Evolutionary conservation across 2,888 invertebrate species (phyloP).

Genomic region (Sarcophaga caerulescens): DNA sequence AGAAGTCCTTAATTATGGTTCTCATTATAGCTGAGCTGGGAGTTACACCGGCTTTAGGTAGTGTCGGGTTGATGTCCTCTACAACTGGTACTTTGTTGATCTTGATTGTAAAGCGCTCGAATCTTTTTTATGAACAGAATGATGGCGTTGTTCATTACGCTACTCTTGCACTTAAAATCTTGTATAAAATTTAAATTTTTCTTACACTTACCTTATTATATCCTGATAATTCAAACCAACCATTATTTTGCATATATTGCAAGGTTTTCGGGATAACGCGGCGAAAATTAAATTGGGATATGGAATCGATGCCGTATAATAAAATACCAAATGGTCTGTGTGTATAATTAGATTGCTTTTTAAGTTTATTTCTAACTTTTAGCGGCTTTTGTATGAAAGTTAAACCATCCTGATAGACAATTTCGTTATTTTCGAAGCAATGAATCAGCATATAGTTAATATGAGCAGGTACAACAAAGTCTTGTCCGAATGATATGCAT

Average conservation of each 20-base stretch:
- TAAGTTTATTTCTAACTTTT: slow-evolving; percentile 68
- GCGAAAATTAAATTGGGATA: slow-evolving; percentile 89
- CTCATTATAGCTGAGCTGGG: no score
- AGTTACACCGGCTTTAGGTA: no score
- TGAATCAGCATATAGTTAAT: slow-evolving; percentile 57
- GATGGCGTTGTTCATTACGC: no score
- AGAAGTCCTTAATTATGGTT: no score
- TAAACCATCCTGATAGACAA: slow-evolving; percentile 80
- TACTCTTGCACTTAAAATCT: no score
- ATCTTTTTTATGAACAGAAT: no score
- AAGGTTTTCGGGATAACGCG: slow-evolving; percentile 88
- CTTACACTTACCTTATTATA: slow-evolving; percentile 84
- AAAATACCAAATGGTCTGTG: slow-evolving; percentile 84
- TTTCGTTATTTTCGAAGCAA: slow-evolving; percentile 72
- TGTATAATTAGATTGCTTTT: neutral
- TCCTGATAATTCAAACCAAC: slow-evolving; percentile 87
- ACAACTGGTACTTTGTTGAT: no score
- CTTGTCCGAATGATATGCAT: slow-evolving; percentile 52
- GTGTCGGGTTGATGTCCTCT: no score
- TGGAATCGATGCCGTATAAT: slow-evolving; percentile 91
- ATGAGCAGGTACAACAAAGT: slow-evolving; percentile 49
- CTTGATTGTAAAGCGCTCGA: no score
- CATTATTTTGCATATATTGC: slow-evolving; percentile 84
- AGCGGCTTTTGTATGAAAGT: slow-evolving; percentile 81
- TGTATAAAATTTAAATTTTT: neutral